Conservation (phyloP, 2,797 vertebrate species). For the Manis javanica region DNA sequence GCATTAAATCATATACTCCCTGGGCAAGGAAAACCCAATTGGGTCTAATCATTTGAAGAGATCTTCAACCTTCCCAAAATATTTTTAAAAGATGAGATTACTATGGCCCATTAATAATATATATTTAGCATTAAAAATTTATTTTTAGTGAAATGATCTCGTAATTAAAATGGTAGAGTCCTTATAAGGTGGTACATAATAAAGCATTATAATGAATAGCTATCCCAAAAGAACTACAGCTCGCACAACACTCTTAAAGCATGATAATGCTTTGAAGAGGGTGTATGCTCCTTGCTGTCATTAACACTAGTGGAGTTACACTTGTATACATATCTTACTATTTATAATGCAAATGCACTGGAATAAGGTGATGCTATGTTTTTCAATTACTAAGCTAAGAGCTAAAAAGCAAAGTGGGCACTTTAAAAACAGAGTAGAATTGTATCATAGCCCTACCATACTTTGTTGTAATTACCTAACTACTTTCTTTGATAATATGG, state of each 20-base stretch:
- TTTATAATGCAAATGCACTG: not conserved
- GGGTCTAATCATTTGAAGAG: not conserved
- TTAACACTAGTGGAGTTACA: not conserved
- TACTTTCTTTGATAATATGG: not conserved
- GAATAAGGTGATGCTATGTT: not conserved
- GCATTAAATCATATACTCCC: not conserved
- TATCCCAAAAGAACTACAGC: not conserved
- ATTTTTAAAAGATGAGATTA: slow-evolving; percentile 35
- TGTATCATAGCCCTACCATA: not conserved
- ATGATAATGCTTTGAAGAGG: not conserved
- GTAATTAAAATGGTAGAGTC: not conserved
- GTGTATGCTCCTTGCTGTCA: not conserved
- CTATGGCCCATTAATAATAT: slow-evolving; percentile 14
- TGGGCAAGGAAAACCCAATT: not conserved
- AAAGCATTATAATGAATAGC: not conserved
- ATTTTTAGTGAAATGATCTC: slow-evolving; percentile 32
- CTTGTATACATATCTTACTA: not conserved
- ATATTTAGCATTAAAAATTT: slow-evolving; percentile 12
- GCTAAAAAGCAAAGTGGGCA: not conserved
- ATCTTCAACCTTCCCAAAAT: slow-evolving; percentile 18
- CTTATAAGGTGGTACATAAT: not conserved
- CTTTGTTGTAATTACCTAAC: not conserved
- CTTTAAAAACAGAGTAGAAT: not conserved
- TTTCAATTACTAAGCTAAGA: slow-evolving; percentile 22
- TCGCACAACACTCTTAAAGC: not conserved